Evolutionary conservation across 1,140 invertebrate species (phyloP).

Genomic region (Trachymyrmex cornetzi): DNA sequence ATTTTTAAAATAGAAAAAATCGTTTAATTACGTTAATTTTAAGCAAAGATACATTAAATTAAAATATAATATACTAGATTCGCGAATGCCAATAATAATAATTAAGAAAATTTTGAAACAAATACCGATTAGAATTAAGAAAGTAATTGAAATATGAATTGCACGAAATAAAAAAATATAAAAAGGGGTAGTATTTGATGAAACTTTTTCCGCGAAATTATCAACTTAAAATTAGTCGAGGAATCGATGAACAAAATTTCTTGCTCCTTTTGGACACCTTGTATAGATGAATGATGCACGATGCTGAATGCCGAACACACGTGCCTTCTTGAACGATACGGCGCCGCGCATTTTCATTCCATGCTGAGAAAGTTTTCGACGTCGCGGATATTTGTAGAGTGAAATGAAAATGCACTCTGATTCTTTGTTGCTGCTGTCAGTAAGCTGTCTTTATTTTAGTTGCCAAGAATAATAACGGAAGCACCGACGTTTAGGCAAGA

Average conservation of each 20-base stretch:
- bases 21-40: no score
- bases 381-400: constrained; percentile 10
- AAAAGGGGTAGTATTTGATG: background rate
- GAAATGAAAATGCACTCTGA: constrained; percentile 1
- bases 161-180: background rate
- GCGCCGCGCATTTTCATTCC: constrained; percentile 50
- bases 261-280: background rate
- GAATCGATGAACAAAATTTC: background rate
- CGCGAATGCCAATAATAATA: no score
- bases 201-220: background rate
- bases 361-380: constrained; percentile 45
- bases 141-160: background rate
- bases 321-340: constrained; percentile 31
- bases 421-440: constrained; percentile 31
- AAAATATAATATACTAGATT: no score
- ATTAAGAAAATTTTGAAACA: no score
- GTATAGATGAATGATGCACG: constrained; percentile 26
- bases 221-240: background rate
- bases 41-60: no score
- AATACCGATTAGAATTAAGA: background rate
- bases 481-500: background rate
- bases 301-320: constrained; percentile 29
- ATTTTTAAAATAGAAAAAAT: no score
- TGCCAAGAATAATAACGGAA: background rate
- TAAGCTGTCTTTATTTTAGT: background rate